phyloP scores from a whole-genome alignment of 2,113 vertebrate species.

The Sceloporus undulatus region DNA sequence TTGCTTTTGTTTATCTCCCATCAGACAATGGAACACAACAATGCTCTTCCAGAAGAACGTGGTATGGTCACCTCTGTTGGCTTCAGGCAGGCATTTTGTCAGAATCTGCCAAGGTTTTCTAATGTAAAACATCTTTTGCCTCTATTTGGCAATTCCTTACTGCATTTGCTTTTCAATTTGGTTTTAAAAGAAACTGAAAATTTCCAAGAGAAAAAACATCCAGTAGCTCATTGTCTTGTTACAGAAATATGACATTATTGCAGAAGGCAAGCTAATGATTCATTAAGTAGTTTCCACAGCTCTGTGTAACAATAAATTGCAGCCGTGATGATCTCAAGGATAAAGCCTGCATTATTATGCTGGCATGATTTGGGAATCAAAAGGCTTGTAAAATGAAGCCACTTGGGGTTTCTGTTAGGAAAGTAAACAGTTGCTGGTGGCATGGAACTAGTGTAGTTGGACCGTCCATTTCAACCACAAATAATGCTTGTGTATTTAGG shows the following conservation, averaged over 20 bases:
- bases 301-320: conserved; percentile 15
- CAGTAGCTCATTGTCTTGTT: neutral
- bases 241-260: neutral
- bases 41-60: neutral
- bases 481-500: neutral
- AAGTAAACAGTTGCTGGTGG: neutral
- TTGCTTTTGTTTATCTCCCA: conserved; percentile 39
- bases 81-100: conserved; percentile 26
- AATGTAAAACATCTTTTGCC: conserved; percentile 8
- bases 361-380: neutral
- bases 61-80: conserved; percentile 11
- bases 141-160: neutral
- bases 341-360: neutral
- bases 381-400: neutral
- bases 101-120: conserved; percentile 19
- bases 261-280: conserved; percentile 4
- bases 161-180: conserved; percentile 16
- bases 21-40: conserved; percentile 26
- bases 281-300: conserved; percentile 9
- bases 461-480: neutral
- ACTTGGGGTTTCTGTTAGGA: neutral
- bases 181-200: conserved; percentile 22
- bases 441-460: neutral
- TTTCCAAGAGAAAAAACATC: conserved; percentile 2
- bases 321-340: neutral